phyloP scores from a whole-genome alignment of 1,140 invertebrate genomes.

The Drosophila teissieri region DNA sequence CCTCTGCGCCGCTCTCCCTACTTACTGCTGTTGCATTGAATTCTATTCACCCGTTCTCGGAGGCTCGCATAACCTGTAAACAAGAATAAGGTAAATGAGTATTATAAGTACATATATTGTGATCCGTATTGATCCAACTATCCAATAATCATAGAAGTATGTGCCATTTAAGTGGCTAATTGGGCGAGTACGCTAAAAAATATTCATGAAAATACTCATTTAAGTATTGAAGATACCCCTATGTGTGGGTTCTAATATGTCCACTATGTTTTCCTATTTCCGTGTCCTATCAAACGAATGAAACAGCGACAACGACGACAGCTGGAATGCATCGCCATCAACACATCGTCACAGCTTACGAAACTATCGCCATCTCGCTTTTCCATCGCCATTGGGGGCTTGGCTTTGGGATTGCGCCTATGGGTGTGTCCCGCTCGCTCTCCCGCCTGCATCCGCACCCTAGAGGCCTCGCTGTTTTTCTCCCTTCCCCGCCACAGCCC shows the following conservation, averaged over 20 bases:
- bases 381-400: conserved; percentile 77
- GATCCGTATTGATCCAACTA: no score
- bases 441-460: conserved; percentile 21
- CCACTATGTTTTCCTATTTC: not conserved
- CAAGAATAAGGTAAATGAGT: no score
- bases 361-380: conserved; percentile 62
- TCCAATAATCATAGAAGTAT: no score
- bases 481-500: not conserved
- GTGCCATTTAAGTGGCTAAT: no score
- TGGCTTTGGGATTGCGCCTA: conserved; percentile 72
- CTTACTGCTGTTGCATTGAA: conserved; percentile 7
- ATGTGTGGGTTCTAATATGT: not conserved
- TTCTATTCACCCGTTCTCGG: no score
- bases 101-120: no score
- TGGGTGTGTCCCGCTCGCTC: conserved; percentile 33
- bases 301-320: conserved; percentile 17
- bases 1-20: conserved; percentile 23
- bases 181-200: no score
- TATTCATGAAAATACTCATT: no score
- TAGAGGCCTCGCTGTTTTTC: conserved; percentile 16
- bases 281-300: conserved; percentile 21
- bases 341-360: conserved; percentile 10
- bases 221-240: not conserved
- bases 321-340: conserved; percentile 30
- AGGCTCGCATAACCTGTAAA: conserved; percentile 2